Evolutionary conservation across 2,113 vertebrate genomes (phyloP), one percentile per base, ranked within the genome.

Genomic region (Peromyscus californicus): DNA sequence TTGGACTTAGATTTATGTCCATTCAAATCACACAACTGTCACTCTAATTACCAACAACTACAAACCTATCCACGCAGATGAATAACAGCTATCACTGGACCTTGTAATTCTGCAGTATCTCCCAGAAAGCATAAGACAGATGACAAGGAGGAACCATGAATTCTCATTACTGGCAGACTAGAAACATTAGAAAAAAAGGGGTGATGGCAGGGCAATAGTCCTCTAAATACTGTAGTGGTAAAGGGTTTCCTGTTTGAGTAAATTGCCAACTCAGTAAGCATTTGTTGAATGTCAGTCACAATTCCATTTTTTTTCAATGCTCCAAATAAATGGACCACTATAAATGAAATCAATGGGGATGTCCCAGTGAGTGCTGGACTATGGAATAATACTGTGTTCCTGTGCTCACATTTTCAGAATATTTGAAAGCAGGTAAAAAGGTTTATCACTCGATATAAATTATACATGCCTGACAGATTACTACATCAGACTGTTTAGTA

Each of bases 331-430:
- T 90, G 48, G 33, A 61, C 39, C 31, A 63, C n/a, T 96, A 42
- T 61, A 83, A 95, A 94, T 88, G 72, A 95, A 91, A 65, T 65
- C 48, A 91, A 61, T 96, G 75, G 94, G 48, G 31, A 88, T 92
- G 10, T 16, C 51, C 72, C 7, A 13, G 13, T 39, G 16, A 31
- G 24, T 82, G 26, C 74, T 57, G 45, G 5, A 78, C 3, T 57
- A 59, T 75, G 31, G 7, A 54, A 63, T 75, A 84, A 84, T 83
- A 84, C 4, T 70, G 29, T 65, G 2, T 80, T 1, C 19, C 12
- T 87, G 13, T 45, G 33, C 16, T 93, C 84, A 95, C 72, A 79
- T 94, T 85, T 72, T 93, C 31, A 85, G 59, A 84, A 70, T 89
- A 90, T 65, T 42, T 83, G 31, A 63, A 90, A 26, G 4, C 36